phyloP scores from a whole-genome alignment of 2,888 invertebrate genomes.

The Drosophila peninsularis region DNA sequence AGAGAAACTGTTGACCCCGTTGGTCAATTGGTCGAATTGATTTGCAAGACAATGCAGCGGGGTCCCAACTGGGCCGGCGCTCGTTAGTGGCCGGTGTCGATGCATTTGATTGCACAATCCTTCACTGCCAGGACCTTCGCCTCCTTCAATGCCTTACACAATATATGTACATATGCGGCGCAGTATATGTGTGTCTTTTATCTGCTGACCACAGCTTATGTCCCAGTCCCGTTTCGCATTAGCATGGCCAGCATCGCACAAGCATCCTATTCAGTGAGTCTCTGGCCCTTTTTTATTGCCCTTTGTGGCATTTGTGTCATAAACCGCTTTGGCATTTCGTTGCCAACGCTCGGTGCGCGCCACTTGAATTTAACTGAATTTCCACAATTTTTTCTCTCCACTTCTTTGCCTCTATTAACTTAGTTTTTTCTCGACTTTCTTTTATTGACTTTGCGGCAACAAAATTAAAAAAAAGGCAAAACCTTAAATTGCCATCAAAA shows the following conservation, averaged over 20 bases:
- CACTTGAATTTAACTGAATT: conserved; percentile 46
- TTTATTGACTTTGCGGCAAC: conserved; percentile 58
- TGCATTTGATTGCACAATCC: conserved; percentile 72
- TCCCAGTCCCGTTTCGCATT: conserved; percentile 33
- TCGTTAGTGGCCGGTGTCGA: conserved; percentile 58
- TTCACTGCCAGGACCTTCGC: conserved; percentile 54
- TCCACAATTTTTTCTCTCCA: conserved; percentile 31
- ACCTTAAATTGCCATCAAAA: conserved; percentile 60
- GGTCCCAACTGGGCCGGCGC: conserved; percentile 24
- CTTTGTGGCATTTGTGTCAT: conserved; percentile 55
- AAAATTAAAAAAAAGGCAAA: conserved; percentile 32
- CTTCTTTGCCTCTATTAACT: conserved; percentile 32
- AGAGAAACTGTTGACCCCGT: conserved; percentile 37
- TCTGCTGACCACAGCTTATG: conserved; percentile 46
- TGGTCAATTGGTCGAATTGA: conserved; percentile 58
- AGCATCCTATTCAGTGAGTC: conserved; percentile 19
- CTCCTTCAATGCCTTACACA: conserved; percentile 46
- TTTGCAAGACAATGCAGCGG: conserved; percentile 66
- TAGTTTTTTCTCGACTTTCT: conserved; percentile 43
- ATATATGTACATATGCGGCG: not conserved
- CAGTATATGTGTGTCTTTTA: conserved; percentile 20
- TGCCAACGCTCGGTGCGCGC: conserved; percentile 14
- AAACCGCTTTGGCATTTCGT: conserved; percentile 55
- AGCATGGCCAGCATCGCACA: conserved; percentile 30
- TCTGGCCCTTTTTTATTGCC: conserved; percentile 37